phyloP scores from a whole-genome alignment of 2,888 invertebrate genomes.

The Herminia tarsipennalis region DNA sequence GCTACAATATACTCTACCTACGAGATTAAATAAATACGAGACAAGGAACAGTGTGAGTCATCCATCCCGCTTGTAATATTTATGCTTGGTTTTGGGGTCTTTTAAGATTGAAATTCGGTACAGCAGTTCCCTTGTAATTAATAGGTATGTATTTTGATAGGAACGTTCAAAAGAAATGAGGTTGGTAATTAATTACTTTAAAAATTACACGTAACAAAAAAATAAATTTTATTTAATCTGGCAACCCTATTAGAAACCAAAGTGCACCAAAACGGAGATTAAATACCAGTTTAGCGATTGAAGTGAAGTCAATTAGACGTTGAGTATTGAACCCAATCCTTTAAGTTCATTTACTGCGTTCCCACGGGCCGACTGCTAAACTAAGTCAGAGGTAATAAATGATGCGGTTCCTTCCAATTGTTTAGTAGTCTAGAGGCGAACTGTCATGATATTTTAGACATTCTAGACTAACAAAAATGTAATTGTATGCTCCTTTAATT shows the following conservation, averaged over 20 bases:
- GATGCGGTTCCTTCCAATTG: constrained; percentile 19
- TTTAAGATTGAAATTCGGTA: neutral
- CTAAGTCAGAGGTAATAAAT: constrained; percentile 26
- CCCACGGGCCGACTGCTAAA: constrained; percentile 46
- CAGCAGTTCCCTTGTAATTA: too few species aligned
- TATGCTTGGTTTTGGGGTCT: neutral
- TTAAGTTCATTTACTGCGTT: constrained; percentile 51
- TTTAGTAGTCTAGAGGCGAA: neutral
- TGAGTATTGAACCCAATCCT: constrained; percentile 52
- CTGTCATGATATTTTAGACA: neutral
- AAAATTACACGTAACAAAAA: neutral
- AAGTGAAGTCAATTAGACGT: constrained; percentile 55
- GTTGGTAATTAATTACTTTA: too few species aligned
- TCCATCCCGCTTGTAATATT: neutral
- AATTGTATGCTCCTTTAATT: neutral
- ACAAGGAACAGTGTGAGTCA: neutral
- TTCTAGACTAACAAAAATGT: neutral
- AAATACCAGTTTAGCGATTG: constrained; percentile 59
- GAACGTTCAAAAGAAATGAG: too few species aligned
- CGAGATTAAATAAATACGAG: constrained; percentile 1
- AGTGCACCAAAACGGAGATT: constrained; percentile 1
- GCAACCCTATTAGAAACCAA: neutral
- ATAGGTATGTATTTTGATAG: too few species aligned
- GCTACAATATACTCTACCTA: neutral
- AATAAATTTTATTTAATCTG: neutral